These are phyloP conservation scores for Streptopelia turtur DNA, from an alignment of 2,797 vertebrate genomes.

Conservation along the genomic window DNA sequence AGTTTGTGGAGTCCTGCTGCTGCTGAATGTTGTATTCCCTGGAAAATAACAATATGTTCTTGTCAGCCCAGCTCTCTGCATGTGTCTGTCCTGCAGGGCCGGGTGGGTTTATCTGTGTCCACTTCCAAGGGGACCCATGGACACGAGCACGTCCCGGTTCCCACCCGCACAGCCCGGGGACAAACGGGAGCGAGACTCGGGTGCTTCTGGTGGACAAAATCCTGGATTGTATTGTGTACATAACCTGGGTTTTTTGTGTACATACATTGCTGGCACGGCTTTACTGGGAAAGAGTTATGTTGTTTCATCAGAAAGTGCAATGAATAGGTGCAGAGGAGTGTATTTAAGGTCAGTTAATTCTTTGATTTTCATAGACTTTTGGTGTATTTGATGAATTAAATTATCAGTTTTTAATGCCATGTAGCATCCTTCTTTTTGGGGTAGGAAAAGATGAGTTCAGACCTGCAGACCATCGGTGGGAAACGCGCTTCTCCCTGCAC, in stretches of 20 bases:
- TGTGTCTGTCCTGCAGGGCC: background rate
- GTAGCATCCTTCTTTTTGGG: background rate
- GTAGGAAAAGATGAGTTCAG: background rate
- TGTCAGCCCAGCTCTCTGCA: background rate
- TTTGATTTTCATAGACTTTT: background rate
- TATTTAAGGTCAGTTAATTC: background rate
- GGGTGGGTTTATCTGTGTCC: background rate
- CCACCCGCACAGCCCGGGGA: background rate
- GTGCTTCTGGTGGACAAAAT: background rate
- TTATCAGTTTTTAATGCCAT: background rate
- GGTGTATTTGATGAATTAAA: background rate
- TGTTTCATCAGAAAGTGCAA: background rate
- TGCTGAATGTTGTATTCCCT: background rate
- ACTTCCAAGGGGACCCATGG: background rate
- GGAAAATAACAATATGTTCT: background rate
- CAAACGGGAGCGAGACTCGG: background rate
- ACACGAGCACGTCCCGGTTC: background rate
- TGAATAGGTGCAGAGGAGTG: background rate
- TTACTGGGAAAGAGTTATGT: background rate
- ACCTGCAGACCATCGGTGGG: background rate
- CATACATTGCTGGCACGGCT: background rate
- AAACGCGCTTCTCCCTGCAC: background rate
- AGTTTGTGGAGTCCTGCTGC: slow-evolving; percentile 3
- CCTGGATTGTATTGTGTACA: background rate
- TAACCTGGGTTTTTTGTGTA: background rate